phyloP scores from a whole-genome alignment of 1,140 invertebrate genomes.

The Philaenus spumarius region DNA sequence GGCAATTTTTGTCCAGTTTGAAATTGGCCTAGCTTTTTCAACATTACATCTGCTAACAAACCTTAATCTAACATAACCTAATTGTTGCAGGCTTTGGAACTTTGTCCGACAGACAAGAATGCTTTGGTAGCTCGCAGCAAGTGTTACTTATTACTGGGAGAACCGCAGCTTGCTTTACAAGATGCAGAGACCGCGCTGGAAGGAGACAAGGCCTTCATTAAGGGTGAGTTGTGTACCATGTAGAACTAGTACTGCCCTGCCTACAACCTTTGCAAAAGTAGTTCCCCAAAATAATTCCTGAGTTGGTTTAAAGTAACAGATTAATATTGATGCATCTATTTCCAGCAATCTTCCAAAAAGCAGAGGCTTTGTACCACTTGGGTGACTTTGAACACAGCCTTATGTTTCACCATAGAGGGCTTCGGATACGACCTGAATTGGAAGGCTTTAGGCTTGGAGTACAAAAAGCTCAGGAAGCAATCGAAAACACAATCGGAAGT shows the following conservation, averaged over 20 bases:
- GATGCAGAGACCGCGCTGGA: slow-evolving; percentile 77
- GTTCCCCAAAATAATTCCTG: not conserved
- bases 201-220: slow-evolving; percentile 68
- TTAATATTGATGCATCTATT: not conserved
- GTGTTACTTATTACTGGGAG: slow-evolving; percentile 82
- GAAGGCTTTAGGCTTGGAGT: slow-evolving; percentile 83
- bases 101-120: slow-evolving; percentile 76
- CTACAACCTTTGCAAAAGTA: not conserved
- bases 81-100: slow-evolving; percentile 69
- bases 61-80: too few relatives aligned
- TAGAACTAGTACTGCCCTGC: not conserved
- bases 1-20: too few relatives aligned
- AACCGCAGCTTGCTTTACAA: slow-evolving; percentile 69
- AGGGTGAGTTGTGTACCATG: slow-evolving; percentile 37
- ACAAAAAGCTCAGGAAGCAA: slow-evolving; percentile 90
- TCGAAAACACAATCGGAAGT: slow-evolving; percentile 84
- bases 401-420: slow-evolving; percentile 83
- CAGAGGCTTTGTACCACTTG: slow-evolving; percentile 85
- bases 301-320: too few relatives aligned
- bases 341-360: slow-evolving; percentile 81
- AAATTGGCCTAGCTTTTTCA: too few relatives aligned
- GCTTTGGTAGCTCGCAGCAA: slow-evolving; percentile 82
- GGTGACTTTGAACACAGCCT: slow-evolving; percentile 90
- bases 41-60: too few relatives aligned
- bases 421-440: slow-evolving; percentile 76